Base-by-base conservation (phyloP, 2,888 invertebrate species). In the Cerceris ruficornis region DNA sequence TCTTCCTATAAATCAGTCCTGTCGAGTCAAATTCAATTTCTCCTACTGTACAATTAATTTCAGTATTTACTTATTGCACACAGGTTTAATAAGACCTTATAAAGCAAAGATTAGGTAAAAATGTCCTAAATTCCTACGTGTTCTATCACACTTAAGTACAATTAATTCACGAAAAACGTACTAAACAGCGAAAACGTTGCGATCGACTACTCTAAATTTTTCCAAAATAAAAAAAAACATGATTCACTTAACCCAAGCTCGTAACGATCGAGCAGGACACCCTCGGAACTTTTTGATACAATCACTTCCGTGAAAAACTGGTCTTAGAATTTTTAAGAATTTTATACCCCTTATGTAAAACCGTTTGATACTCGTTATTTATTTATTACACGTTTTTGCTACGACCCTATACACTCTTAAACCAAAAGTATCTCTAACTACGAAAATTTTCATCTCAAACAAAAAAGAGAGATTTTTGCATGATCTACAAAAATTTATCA, bases 131-230 rank as follows among this genome's bases (percentile, higher is more conserved):
- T 78, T 78, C 52, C 52, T 69, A 54, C 49, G 28, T 57, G 50
- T 77, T 66, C 61, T 59, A 62, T 57, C 69, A 74, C 50, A 64
- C 52, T 62, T 74, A 69, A 69, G 69, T 43, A 46, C 59, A 52
- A 46, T 17, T 52, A 17, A 6, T 11, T 13, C 13, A 59, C 0
- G 41, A 7, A 8, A 11, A 15, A 11, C 2, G 14, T 1, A n/a
- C 4, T 28, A 28, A 28, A 28, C 28, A 28, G 28, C 1, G 4
- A 28, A 4, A 28, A 28, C 28, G 28, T 28, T 28, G 28, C 28
- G 28, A 28, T 28, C 28, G 28, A 28, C 28, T 28, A 2, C 28
- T 28, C 28, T 28, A 1, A 28, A 2, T 2, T 28, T 28, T 28
- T 28, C 28, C 28, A 28, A 28, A n/a, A n/a, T n/a, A n/a, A 28